phyloP scores from a whole-genome alignment of 1,140 invertebrate genomes.

The Antheraea pernyi region DNA sequence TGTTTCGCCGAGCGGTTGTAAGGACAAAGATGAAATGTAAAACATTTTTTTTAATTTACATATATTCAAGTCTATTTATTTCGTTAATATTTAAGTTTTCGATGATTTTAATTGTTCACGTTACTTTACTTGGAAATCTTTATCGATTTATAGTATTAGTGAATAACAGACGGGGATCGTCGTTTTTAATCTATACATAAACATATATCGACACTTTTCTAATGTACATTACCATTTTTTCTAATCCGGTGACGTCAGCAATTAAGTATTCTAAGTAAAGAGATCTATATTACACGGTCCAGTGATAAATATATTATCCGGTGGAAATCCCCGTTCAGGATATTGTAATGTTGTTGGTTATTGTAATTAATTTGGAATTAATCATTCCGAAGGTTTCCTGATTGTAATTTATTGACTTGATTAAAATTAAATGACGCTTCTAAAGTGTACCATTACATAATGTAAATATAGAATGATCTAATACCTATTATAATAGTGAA shows the following conservation, averaged over 20 bases:
- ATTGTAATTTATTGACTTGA: slow-evolving; percentile 71
- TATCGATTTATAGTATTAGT: slow-evolving; percentile 71
- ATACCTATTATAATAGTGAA: slow-evolving; percentile 75
- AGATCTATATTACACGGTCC: too few relatives aligned
- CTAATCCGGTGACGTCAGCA: slow-evolving; percentile 31
- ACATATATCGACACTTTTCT: slow-evolving; percentile 29
- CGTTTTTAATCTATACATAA: neutral
- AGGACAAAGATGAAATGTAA: slow-evolving; percentile 14
- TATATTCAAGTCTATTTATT: slow-evolving; percentile 61
- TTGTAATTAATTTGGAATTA: slow-evolving; percentile 50
- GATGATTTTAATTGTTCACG: slow-evolving; percentile 76
- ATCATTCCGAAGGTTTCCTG: slow-evolving; percentile 70
- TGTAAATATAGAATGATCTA: slow-evolving; percentile 70
- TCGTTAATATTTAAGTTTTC: slow-evolving; percentile 76
- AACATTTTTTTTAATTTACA: slow-evolving; percentile 6
- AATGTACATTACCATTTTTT: slow-evolving; percentile 70
- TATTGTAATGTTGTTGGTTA: slow-evolving; percentile 30
- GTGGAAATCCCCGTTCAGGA: slow-evolving; percentile 31
- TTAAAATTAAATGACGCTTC: slow-evolving; percentile 74
- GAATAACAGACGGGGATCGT: slow-evolving; percentile 49
- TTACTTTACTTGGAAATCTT: slow-evolving; percentile 76
- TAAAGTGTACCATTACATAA: slow-evolving; percentile 75
- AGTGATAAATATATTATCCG: neutral
- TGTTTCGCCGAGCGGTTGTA: slow-evolving; percentile 16
- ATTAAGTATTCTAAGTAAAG: neutral